Evolutionary conservation across 2,113 vertebrate genomes (phyloP).

Genomic region (Mustelus asterias): DNA sequence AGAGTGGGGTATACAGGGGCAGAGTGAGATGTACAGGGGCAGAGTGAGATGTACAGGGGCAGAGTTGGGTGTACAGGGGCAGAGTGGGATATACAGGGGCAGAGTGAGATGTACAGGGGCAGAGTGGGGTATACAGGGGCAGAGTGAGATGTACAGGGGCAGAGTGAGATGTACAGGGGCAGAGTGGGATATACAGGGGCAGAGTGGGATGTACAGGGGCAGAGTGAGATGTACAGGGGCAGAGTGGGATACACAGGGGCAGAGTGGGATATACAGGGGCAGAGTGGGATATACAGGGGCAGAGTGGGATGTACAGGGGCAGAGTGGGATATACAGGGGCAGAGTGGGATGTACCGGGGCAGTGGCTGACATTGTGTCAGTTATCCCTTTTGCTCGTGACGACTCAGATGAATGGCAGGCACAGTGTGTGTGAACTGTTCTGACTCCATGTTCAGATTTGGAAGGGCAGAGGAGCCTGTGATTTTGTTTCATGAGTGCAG

Average conservation of each 20-base stretch:
- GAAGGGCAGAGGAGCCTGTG: neutral
- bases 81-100: too few species aligned
- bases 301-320: too few species aligned
- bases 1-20: too few species aligned
- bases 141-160: too few species aligned
- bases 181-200: neutral
- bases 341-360: neutral
- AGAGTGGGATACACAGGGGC: too few species aligned
- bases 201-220: too few species aligned
- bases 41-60: neutral
- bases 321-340: neutral
- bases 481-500: neutral
- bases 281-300: too few species aligned
- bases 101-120: too few species aligned
- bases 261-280: too few species aligned
- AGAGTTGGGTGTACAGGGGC: too few species aligned
- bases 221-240: neutral
- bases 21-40: neutral
- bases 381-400: neutral
- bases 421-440: neutral
- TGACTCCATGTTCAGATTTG: neutral
- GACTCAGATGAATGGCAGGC: neutral
- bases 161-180: too few species aligned
- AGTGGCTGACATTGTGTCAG: neutral
- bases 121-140: too few species aligned